Conservation (phyloP, 2,888 invertebrate species). For the Drosophila borealis region DNA sequence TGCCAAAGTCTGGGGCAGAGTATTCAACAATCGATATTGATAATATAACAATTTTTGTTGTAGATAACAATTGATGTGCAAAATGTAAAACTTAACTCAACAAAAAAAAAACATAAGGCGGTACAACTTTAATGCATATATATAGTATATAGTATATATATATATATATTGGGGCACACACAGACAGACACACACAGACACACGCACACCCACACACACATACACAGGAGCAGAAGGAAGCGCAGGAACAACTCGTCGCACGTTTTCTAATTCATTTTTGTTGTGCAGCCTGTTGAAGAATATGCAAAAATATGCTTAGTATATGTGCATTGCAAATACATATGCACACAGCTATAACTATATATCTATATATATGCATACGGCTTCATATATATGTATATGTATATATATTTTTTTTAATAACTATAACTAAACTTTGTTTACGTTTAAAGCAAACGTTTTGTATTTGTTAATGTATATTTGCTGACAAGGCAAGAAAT, state of each 20-base stretch:
- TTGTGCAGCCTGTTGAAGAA: background rate
- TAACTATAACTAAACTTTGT: conserved; percentile 7
- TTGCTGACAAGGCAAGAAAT: conserved; percentile 4
- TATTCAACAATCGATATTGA: conserved; percentile 10
- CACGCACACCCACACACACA: background rate
- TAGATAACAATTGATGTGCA: conserved; percentile 16
- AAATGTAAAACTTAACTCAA: conserved; percentile 11
- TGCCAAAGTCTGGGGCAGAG: conserved; percentile 31
- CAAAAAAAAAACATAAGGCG: background rate
- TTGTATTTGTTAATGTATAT: conserved; percentile 12
- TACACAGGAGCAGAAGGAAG: conserved; percentile 8
- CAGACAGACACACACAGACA: too few species aligned
- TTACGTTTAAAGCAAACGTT: too few species aligned
- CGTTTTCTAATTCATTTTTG: background rate
- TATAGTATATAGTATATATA: conserved; percentile 7
- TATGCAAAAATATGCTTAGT: conserved; percentile 8
- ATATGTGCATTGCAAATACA: background rate
- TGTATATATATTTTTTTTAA: conserved; percentile 11
- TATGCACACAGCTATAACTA: conserved; percentile 1
- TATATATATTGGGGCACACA: background rate
- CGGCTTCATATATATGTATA: background rate
- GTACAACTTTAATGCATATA: conserved; percentile 11
- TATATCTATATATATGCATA: conserved; percentile 1
- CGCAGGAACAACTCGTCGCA: background rate
- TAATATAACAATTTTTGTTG: background rate